Percentiles rank a stretch among this genome's conserved stretches.
These are phyloP conservation scores for Austrofundulus limnaeus DNA, from an alignment of 2,113 vertebrate genomes.

Conservation along the genomic window DNA sequence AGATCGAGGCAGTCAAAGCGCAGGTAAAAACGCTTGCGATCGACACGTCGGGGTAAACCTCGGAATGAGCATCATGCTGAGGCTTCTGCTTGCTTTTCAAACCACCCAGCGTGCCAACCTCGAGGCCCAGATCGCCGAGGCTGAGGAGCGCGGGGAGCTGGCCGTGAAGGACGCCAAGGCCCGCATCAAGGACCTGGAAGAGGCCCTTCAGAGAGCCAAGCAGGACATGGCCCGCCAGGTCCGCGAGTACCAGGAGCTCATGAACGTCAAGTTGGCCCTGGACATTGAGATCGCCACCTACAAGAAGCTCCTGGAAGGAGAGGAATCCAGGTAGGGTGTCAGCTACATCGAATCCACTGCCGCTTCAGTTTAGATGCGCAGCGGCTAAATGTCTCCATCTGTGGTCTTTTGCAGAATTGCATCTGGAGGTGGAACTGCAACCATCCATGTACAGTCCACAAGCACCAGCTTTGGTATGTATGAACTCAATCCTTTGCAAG, in stretches of 20 bases:
- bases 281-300: slow-evolving; percentile 94
- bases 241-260: slow-evolving; percentile 89
- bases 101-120: slow-evolving; percentile 81
- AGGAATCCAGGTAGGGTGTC: slow-evolving; percentile 83
- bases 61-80: slow-evolving; percentile 1
- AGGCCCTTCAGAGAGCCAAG: slow-evolving; percentile 85
- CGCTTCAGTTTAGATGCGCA: not conserved
- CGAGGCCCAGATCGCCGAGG: slow-evolving; percentile 85
- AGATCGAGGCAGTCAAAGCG: slow-evolving; percentile 84
- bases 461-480: slow-evolving; percentile 39
- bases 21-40: slow-evolving; percentile 74
- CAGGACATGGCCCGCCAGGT: slow-evolving; percentile 88
- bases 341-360: not conserved
- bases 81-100: slow-evolving; percentile 1
- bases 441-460: slow-evolving; percentile 63
- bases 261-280: slow-evolving; percentile 89
- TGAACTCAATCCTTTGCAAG: not conserved
- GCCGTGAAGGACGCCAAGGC: slow-evolving; percentile 86
- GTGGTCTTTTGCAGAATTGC: slow-evolving; percentile 57
- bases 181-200: slow-evolving; percentile 85
- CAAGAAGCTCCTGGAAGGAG: slow-evolving; percentile 90
- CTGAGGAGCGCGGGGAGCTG: slow-evolving; percentile 87
- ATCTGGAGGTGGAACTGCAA: slow-evolving; percentile 44
- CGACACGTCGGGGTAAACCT: no score
- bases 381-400: not conserved